Percentiles rank a stretch among this genome's conserved stretches.
Evolutionary conservation across 2,888 invertebrate species (phyloP).

Genomic region (Drosophila meridionalis): DNA sequence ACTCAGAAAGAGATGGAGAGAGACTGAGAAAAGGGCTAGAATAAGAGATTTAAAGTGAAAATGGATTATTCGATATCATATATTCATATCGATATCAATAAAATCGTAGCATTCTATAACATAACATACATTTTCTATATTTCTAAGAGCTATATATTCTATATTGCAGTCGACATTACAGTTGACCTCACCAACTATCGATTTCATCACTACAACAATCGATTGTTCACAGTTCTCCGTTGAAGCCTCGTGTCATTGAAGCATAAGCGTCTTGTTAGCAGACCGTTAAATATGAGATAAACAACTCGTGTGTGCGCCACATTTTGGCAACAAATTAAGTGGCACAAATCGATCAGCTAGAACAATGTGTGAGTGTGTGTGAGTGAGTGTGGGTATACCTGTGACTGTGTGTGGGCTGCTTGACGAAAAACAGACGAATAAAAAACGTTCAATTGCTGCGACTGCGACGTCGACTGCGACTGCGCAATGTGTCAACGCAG

Average conservation of each 20-base stretch:
- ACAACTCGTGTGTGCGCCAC: constrained; percentile 51
- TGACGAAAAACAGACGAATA: constrained; percentile 4
- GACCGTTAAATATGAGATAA: constrained; percentile 57
- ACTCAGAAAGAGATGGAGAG: no score
- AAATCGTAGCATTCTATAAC: not conserved
- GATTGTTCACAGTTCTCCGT: not conserved
- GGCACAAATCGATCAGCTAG: constrained; percentile 73
- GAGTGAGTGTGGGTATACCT: not conserved
- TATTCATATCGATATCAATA: not conserved
- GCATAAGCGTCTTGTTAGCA: constrained; percentile 57
- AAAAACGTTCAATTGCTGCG: constrained; percentile 36
- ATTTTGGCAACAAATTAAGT: constrained; percentile 69
- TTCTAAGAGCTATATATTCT: not conserved
- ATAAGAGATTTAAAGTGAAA: no score
- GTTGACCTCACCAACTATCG: not conserved
- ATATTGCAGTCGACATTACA: no score
- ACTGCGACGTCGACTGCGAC: constrained; percentile 24
- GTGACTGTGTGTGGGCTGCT: constrained; percentile 61
- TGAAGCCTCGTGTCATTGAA: constrained; percentile 39
- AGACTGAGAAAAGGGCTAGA: no score
- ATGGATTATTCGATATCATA: no score
- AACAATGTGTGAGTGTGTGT: constrained; percentile 22
- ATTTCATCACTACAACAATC: not conserved
- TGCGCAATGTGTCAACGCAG: constrained; percentile 74
- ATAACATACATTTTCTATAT: not conserved